Base-by-base conservation (phyloP, 1,140 invertebrate species). In the Hermetia illucens region DNA sequence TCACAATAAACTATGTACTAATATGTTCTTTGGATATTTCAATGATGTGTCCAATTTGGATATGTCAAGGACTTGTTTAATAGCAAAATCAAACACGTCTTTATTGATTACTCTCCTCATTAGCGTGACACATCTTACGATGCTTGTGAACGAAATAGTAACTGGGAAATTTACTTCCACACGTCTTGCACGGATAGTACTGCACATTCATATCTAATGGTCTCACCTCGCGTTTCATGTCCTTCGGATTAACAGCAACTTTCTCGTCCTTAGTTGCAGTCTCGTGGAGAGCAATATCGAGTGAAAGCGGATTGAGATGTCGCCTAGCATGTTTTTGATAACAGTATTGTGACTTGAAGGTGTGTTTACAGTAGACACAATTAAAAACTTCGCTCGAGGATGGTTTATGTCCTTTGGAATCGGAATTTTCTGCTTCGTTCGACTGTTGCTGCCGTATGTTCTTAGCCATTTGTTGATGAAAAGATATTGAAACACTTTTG, bases 91-190 rank as follows among this genome's bases (percentile, higher is more conserved):
- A n/a, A n/a, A n/a, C n/a, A n/a, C n/a, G n/a, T n/a, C n/a, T n/a
- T n/a, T n/a, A n/a, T n/a, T 29, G 36, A 44, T 53, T 21, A 12
- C 51, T 52, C 35, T 65, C 57, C 44, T 77, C 75, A 29, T 74
- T 72, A 3, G 74, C 74, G 52, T 91, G 85, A 56, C 83, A 88
- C 43, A 83, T 52, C 62, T 88, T 87, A 18, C 83, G 65, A 61
- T 91, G 87, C 50, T 91, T 91, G 54, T 90, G 87, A 3, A 91
- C 87, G 64, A 91, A 91, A 56, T 91, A 91, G 52, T 91, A 91
- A 45, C 82, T 87, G 0, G 87, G 87, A 53, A 91, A 91, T 63
- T 89, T 90, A 52, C 74, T 83, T 17, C 87, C 86, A 62, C 86
- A 91, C 0, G 81, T 87, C 59, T 90, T 90, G 63, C 87, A 91